A percentile compares a stretch with the other conserved stretches of the same genome.
Conservation (phyloP, 2,888 invertebrate genomes). For the Euplexia lucipara region DNA sequence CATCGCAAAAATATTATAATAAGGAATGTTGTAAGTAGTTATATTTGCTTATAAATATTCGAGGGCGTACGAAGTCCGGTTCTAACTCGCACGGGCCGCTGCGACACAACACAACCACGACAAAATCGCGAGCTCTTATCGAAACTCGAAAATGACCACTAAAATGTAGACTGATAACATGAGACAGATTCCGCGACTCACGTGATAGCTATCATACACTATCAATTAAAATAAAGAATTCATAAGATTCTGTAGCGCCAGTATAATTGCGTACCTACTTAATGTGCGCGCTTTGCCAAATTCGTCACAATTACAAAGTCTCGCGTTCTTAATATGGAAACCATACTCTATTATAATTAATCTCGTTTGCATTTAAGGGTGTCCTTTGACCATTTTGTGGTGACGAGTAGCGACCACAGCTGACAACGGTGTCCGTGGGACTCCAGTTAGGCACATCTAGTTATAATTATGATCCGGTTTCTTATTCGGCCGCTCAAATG, state of each 20-base stretch:
- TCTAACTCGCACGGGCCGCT: conserved; percentile 14
- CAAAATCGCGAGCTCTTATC: conserved; percentile 47
- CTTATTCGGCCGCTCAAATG: conserved; percentile 65
- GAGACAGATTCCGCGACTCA: conserved; percentile 47
- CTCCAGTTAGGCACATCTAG: conserved; percentile 52
- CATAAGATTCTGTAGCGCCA: conserved; percentile 33
- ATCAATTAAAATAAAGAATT: conserved; percentile 38
- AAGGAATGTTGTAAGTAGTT: conserved; percentile 45
- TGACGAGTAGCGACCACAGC: conserved; percentile 10
- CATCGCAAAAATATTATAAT: conserved; percentile 56
- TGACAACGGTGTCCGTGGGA: conserved; percentile 38
- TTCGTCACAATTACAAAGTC: conserved; percentile 28
- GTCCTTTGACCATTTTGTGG: conserved; percentile 20
- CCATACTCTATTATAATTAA: conserved; percentile 17
- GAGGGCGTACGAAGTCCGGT: conserved; percentile 34
- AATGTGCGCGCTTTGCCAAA: conserved; percentile 38
- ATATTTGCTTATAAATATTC: conserved; percentile 45
- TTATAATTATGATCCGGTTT: conserved; percentile 66
- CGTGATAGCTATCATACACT: conserved; percentile 36
- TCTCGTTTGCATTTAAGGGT: conserved; percentile 25
- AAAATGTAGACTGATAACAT: conserved; percentile 51
- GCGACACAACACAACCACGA: conserved; percentile 6
- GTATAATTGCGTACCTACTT: conserved; percentile 38
- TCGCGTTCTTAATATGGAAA: conserved; percentile 9
- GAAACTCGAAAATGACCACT: conserved; percentile 54